These are phyloP conservation scores for Caloenas nicobarica DNA, from an alignment of 2,113 vertebrate species.

Conservation along the genomic window DNA sequence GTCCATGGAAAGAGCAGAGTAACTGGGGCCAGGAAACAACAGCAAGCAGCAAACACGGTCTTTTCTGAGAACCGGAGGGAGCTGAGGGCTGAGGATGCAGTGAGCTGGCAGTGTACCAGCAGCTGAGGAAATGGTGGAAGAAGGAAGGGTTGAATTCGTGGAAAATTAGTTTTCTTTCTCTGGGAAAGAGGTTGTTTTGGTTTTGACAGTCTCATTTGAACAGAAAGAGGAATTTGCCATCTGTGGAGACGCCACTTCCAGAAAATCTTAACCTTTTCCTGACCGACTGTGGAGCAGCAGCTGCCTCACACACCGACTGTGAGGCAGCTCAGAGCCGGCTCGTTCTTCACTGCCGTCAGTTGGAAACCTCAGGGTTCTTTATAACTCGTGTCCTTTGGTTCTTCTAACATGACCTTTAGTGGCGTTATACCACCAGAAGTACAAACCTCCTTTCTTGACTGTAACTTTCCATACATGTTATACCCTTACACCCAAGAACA, in stretches of 20 bases:
- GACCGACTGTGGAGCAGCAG: not conserved
- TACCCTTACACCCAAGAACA: not conserved
- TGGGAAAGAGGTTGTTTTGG: conserved; percentile 49
- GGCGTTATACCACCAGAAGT: not conserved
- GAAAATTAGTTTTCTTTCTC: conserved; percentile 56
- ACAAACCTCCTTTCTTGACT: not conserved
- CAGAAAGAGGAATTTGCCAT: conserved; percentile 63
- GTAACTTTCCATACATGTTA: not conserved
- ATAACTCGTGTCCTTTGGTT: not conserved
- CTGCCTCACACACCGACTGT: not conserved
- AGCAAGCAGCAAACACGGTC: not conserved
- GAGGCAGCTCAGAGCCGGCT: not conserved
- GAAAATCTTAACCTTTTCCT: conserved; percentile 62
- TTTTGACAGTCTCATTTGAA: conserved; percentile 53
- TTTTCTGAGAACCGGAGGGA: conserved; percentile 3
- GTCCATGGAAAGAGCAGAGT: not conserved
- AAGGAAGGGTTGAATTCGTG: conserved; percentile 51
- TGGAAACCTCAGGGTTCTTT: not conserved
- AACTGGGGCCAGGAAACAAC: not conserved
- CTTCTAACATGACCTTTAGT: not conserved
- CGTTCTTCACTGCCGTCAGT: not conserved
- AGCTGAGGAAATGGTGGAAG: conserved; percentile 49
- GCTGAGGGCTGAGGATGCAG: not conserved
- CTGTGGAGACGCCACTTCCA: conserved; percentile 43
- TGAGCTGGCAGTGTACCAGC: conserved; percentile 6